Percentiles rank a stretch among this genome's conserved stretches.
Evolutionary conservation across 2,888 invertebrate genomes (phyloP).

Genomic region (Lithophane leautieri): DNA sequence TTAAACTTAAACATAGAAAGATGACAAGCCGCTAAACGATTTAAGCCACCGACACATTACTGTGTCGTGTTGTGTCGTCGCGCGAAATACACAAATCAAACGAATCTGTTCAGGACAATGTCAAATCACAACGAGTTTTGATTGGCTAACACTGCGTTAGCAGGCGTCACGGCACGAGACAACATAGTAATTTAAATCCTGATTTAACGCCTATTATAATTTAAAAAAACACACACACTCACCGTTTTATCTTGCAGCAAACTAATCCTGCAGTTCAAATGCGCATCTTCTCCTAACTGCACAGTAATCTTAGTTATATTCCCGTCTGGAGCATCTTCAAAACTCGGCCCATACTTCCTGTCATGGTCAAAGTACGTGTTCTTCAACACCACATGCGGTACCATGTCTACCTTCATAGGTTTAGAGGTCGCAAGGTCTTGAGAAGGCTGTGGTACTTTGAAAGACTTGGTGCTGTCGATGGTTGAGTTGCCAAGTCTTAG

Average conservation of each 20-base stretch:
- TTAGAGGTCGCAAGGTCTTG: slow-evolving; percentile 65
- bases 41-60: too few species aligned
- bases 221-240: slow-evolving; percentile 76
- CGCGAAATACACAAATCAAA: too few species aligned
- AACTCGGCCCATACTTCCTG: slow-evolving; percentile 93
- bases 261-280: slow-evolving; percentile 94
- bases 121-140: too few species aligned
- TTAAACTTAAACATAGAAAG: not conserved
- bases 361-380: slow-evolving; percentile 88
- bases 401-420: slow-evolving; percentile 72
- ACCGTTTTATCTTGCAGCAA: slow-evolving; percentile 94
- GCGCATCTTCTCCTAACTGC: slow-evolving; percentile 93
- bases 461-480: slow-evolving; percentile 88
- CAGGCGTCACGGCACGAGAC: too few species aligned
- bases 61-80: too few species aligned
- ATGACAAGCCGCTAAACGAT: not conserved
- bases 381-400: slow-evolving; percentile 84
- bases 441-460: slow-evolving; percentile 86
- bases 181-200: too few species aligned
- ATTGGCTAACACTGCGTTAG: too few species aligned
- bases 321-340: slow-evolving; percentile 90
- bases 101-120: too few species aligned
- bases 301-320: slow-evolving; percentile 93
- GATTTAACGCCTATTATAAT: not conserved
- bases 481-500: slow-evolving; percentile 88